These are phyloP conservation scores for Sylvilagus bachmani DNA, from an alignment of 2,113 vertebrate genomes.

Conservation along the genomic window DNA sequence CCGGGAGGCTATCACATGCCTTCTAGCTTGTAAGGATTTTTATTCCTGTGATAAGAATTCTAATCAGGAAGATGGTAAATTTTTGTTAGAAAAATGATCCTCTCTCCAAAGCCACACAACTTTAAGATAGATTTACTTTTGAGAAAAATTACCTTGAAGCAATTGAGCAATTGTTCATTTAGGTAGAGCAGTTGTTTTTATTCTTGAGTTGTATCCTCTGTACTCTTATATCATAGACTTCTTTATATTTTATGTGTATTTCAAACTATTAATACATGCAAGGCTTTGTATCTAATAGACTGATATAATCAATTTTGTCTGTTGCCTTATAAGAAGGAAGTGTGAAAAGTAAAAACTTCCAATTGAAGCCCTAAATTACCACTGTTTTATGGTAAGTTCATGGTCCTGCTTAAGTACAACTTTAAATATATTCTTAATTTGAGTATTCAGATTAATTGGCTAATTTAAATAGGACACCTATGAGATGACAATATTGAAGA, in stretches of 20 bases:
- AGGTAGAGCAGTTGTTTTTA: background rate
- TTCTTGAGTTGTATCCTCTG: background rate
- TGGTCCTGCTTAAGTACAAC: background rate
- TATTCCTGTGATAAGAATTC: background rate
- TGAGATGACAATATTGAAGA: background rate
- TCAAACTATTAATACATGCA: slow-evolving; percentile 41
- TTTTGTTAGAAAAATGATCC: background rate
- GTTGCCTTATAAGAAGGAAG: background rate
- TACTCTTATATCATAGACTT: background rate
- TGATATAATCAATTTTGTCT: slow-evolving; percentile 24
- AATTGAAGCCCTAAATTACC: background rate
- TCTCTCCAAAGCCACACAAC: background rate
- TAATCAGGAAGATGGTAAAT: background rate
- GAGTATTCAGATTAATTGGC: background rate
- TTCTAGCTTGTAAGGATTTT: background rate
- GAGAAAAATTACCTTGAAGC: slow-evolving; percentile 13
- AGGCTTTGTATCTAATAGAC: background rate
- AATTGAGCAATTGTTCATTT: slow-evolving; percentile 61
- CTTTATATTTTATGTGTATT: slow-evolving; percentile 64
- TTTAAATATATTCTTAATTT: background rate
- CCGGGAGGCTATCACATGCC: background rate
- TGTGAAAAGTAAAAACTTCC: background rate
- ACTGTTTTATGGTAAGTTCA: background rate
- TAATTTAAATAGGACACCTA: background rate
- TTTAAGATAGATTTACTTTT: background rate